Evolutionary conservation across 2,888 invertebrate species (phyloP).

Genomic region (Drosophila multiciliata): DNA sequence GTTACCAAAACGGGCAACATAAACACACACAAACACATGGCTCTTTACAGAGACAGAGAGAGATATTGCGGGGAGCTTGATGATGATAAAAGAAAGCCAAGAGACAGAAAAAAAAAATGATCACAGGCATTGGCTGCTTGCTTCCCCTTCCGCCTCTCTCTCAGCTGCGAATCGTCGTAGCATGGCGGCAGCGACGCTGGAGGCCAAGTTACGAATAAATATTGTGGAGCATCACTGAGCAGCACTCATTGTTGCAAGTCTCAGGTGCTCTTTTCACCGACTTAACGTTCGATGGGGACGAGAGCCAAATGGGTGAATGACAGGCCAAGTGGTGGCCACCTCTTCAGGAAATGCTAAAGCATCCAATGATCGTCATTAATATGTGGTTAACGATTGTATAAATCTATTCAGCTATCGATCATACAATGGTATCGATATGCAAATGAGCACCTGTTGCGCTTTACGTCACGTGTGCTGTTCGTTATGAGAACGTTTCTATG

Average conservation of each 20-base stretch:
- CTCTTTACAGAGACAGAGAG: conserved; percentile 27
- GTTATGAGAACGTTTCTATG: conserved; percentile 58
- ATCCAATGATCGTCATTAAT: conserved; percentile 40
- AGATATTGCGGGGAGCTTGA: conserved; percentile 51
- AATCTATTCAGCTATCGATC: conserved; percentile 34
- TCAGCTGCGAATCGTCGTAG: conserved; percentile 43
- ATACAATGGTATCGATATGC: conserved; percentile 47
- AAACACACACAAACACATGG: conserved; percentile 54
- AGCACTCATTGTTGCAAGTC: conserved; percentile 65
- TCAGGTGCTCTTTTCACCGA: conserved; percentile 55
- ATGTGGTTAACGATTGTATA: conserved; percentile 56
- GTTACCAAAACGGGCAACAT: conserved; percentile 80
- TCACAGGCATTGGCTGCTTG: conserved; percentile 59
- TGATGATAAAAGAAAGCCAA: conserved; percentile 71
- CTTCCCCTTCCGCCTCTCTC: not conserved
- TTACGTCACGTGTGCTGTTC: conserved; percentile 43
- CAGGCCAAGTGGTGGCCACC: conserved; percentile 48
- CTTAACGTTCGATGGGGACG: conserved; percentile 49
- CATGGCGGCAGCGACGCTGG: conserved; percentile 52
- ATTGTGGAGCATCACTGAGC: conserved; percentile 53
- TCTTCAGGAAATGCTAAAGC: conserved; percentile 49
- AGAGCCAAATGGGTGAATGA: conserved; percentile 64
- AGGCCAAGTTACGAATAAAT: conserved; percentile 39
- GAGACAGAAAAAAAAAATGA: conserved; percentile 58
- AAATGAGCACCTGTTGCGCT: conserved; percentile 65